phyloP scores from a whole-genome alignment of 1,140 invertebrate species.

The Drosophila parabipectinata region DNA sequence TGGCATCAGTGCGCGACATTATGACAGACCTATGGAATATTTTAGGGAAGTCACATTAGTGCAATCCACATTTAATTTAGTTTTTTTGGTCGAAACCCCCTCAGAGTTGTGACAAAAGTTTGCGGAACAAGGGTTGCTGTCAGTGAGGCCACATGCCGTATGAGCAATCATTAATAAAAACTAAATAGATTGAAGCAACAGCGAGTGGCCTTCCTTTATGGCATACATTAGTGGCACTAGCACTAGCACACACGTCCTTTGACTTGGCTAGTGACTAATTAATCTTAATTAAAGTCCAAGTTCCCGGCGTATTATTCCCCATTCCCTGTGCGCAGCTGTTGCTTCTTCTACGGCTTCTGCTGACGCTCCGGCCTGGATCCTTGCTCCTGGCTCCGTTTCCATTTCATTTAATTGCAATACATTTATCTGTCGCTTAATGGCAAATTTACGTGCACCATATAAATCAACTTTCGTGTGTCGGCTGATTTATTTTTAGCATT shows the following conservation, averaged over 20 bases:
- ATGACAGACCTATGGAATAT: slow-evolving; percentile 21
- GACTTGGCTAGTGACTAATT: slow-evolving; percentile 63
- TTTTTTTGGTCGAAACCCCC: slow-evolving; percentile 18
- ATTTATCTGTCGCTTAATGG: slow-evolving; percentile 77
- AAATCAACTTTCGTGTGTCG: slow-evolving; percentile 73
- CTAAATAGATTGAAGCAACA: slow-evolving; percentile 69
- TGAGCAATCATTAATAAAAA: slow-evolving; percentile 74
- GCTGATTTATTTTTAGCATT: slow-evolving; percentile 70
- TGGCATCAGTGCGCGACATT: slow-evolving; percentile 31
- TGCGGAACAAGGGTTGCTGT: slow-evolving; percentile 42
- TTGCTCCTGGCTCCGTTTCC: slow-evolving; percentile 43
- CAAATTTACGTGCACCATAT: slow-evolving; percentile 76
- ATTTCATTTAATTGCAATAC: slow-evolving; percentile 80
- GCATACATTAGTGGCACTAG: slow-evolving; percentile 51
- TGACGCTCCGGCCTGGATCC: too few relatives aligned
- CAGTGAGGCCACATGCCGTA: slow-evolving; percentile 59
- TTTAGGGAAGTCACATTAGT: slow-evolving; percentile 50
- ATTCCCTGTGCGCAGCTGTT: slow-evolving; percentile 58
- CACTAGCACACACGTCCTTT: slow-evolving; percentile 6
- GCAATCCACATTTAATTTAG: slow-evolving; percentile 59
- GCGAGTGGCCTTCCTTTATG: slow-evolving; percentile 42
- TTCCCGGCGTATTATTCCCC: slow-evolving; percentile 48
- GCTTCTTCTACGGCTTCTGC: slow-evolving; percentile 33
- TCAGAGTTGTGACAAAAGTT: slow-evolving; percentile 8
- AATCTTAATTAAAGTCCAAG: slow-evolving; percentile 78